Evolutionary conservation across 2,113 vertebrate genomes (phyloP).

Genomic region (Monarcha castaneiventris): DNA sequence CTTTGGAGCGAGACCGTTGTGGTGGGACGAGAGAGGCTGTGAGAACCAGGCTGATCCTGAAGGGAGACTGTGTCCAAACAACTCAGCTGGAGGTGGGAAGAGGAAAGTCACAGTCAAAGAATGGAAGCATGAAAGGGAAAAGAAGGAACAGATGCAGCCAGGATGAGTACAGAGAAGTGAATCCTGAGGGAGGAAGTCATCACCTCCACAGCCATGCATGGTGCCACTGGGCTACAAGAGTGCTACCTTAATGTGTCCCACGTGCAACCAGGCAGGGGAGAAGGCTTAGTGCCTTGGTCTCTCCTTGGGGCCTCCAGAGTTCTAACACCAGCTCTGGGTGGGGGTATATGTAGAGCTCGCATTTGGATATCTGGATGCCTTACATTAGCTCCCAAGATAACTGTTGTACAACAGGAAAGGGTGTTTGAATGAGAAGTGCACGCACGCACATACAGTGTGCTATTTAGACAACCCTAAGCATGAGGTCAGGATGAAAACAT

Average conservation of each 20-base stretch:
- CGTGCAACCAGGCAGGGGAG: fast-evolving
- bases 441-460: constrained; percentile 46
- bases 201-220: background rate
- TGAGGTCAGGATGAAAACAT: constrained; percentile 67
- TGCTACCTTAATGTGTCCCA: background rate
- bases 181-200: background rate
- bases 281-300: background rate
- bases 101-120: background rate
- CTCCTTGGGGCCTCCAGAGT: background rate
- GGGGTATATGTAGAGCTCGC: background rate
- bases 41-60: constrained; percentile 31
- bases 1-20: background rate
- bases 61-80: background rate
- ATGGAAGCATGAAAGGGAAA: background rate
- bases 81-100: background rate
- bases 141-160: background rate
- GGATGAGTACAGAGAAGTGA: background rate
- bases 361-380: constrained; percentile 6
- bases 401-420: constrained; percentile 53
- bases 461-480: constrained; percentile 59
- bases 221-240: background rate
- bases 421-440: constrained; percentile 40
- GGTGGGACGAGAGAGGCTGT: constrained; percentile 11
- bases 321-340: background rate
- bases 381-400: constrained; percentile 43